phyloP scores from a whole-genome alignment of 2,888 invertebrate species.

The Lacanobia wlatinum region DNA sequence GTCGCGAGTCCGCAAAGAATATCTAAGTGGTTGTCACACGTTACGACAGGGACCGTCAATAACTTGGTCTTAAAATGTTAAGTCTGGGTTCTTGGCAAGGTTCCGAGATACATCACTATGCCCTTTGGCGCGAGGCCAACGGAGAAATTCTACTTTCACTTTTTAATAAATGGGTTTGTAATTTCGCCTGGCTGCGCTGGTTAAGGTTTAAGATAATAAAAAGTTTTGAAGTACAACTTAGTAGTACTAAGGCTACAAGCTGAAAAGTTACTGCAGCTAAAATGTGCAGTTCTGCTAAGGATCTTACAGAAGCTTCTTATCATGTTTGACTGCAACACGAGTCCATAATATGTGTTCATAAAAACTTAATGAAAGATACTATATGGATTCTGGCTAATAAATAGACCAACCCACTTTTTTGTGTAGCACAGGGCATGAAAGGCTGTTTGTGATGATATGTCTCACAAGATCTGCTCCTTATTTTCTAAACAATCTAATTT shows the following conservation, averaged over 20 bases:
- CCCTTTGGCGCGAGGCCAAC: constrained; percentile 76
- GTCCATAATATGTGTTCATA: background rate
- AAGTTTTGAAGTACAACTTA: constrained; percentile 25
- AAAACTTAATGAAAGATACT: constrained; percentile 13
- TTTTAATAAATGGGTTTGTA: constrained; percentile 64
- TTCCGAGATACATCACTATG: constrained; percentile 65
- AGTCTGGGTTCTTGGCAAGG: constrained; percentile 71
- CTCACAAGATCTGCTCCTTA: background rate
- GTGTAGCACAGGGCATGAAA: too few relatives aligned
- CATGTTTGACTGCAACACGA: background rate
- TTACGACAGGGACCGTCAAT: constrained; percentile 59
- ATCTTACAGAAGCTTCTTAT: constrained; percentile 12
- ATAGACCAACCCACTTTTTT: background rate
- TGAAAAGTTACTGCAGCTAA: constrained; percentile 15
- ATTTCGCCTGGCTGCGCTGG: constrained; percentile 27
- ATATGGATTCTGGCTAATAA: constrained; percentile 5
- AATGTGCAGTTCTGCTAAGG: constrained; percentile 19
- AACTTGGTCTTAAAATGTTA: constrained; percentile 71
- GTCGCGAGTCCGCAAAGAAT: constrained; percentile 58
- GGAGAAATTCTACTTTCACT: constrained; percentile 72
- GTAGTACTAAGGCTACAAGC: constrained; percentile 16
- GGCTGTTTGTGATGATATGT: background rate
- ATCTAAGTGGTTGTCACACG: constrained; percentile 67
- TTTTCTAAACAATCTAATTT: background rate
- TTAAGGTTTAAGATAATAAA: constrained; percentile 31